Evolutionary conservation across 2,113 vertebrate species (phyloP).

Genomic region (Lutjanus erythropterus): DNA sequence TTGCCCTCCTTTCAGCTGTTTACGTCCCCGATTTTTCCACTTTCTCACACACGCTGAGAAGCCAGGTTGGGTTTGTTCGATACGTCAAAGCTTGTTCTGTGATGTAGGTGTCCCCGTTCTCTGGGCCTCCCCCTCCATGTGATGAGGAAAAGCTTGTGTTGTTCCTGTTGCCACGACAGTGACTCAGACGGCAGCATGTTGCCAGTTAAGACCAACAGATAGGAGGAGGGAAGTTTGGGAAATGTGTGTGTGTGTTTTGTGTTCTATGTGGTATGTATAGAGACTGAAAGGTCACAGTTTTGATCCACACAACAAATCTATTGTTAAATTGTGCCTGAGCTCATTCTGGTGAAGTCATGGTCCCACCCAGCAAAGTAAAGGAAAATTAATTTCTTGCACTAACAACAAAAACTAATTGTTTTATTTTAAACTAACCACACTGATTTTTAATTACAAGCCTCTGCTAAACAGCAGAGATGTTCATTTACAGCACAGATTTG

Average conservation of each 20-base stretch:
- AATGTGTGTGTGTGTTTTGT: constrained; percentile 11
- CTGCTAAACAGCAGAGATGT: too few relatives aligned
- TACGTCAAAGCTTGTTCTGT: background rate
- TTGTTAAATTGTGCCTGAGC: background rate
- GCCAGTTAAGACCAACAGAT: constrained; percentile 19
- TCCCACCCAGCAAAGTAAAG: background rate
- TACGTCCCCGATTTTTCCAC: constrained; percentile 50
- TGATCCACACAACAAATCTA: constrained; percentile 7
- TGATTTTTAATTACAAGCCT: background rate
- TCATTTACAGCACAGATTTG: too few relatives aligned
- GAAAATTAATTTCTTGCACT: background rate
- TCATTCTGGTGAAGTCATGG: background rate
- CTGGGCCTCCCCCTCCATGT: constrained; percentile 10
- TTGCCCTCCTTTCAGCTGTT: background rate
- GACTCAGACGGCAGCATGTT: constrained; percentile 37
- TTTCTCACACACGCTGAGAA: constrained; percentile 29
- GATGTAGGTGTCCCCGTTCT: background rate
- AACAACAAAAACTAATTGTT: background rate
- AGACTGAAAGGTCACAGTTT: background rate
- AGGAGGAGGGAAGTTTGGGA: constrained; percentile 1
- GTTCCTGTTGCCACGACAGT: constrained; percentile 66
- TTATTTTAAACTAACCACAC: background rate
- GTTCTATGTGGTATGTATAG: background rate
- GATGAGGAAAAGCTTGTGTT: constrained; percentile 55
- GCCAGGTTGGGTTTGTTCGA: background rate